A percentile compares a stretch with the other conserved stretches of the same genome.
Evolutionary conservation across 2,113 vertebrate species (phyloP).

Genomic region (Camelus dromedarius): DNA sequence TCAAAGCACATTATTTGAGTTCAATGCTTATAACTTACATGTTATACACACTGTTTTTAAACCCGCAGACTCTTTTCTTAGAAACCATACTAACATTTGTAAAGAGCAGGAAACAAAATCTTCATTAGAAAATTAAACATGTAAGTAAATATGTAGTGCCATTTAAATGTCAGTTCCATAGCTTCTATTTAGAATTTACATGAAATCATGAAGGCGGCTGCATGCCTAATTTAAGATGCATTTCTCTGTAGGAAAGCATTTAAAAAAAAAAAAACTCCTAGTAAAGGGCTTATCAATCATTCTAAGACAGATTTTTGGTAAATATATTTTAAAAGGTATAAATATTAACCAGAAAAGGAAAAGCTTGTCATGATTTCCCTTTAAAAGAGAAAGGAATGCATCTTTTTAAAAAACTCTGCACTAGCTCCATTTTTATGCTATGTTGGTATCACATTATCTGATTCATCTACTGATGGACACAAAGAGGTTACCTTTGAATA

Average conservation of each 20-base stretch:
- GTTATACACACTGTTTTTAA: constrained; percentile 69
- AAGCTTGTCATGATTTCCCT: neutral
- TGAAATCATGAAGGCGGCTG: constrained; percentile 60
- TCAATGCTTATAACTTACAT: neutral
- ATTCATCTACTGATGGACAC: constrained; percentile 63
- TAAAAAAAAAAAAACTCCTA: neutral
- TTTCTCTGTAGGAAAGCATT: constrained; percentile 63
- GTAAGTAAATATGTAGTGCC: constrained; percentile 51
- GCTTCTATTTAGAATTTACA: constrained; percentile 17
- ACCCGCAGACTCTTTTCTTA: constrained; percentile 71
- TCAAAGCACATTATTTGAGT: neutral
- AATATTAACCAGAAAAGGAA: neutral
- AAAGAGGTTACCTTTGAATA: constrained; percentile 70
- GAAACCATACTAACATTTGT: constrained; percentile 66
- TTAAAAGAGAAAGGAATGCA: constrained; percentile 78
- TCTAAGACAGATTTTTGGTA: constrained; percentile 12
- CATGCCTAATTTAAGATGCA: constrained; percentile 74
- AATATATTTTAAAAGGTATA: neutral
- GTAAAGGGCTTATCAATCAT: neutral
- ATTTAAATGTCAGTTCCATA: constrained; percentile 23
- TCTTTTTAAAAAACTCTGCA: constrained; percentile 61
- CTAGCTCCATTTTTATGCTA: constrained; percentile 36
- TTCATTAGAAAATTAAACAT: constrained; percentile 66
- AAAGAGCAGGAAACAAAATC: constrained; percentile 69
- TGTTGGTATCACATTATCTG: constrained; percentile 29